Evolutionary conservation across 2,888 invertebrate species (phyloP).

Genomic region (Podotricha telesiphe): DNA sequence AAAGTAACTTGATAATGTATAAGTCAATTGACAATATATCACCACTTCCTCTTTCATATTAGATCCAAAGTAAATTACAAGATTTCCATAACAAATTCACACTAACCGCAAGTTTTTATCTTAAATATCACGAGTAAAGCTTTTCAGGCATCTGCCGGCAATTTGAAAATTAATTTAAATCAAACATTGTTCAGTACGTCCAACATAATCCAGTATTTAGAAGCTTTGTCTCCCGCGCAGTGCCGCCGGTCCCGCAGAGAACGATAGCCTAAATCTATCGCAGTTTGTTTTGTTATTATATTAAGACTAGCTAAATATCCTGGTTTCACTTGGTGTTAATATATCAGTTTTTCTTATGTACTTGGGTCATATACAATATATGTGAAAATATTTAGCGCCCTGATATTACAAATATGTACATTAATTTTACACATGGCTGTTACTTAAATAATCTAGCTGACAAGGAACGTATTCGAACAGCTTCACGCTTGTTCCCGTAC

Average conservation of each 20-base stretch:
- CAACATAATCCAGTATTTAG: slow-evolving; percentile 4
- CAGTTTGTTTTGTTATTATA: slow-evolving; percentile 14
- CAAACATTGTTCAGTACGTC: slow-evolving; percentile 19
- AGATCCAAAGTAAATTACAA: background rate
- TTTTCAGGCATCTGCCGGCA: slow-evolving; percentile 3
- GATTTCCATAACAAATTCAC: background rate
- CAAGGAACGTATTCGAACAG: too few species aligned
- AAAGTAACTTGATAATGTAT: too few species aligned
- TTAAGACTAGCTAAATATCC: background rate
- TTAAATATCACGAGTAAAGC: background rate
- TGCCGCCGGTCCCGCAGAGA: slow-evolving; percentile 1
- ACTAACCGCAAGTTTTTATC: background rate
- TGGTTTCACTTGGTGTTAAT: background rate
- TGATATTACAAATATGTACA: too few species aligned
- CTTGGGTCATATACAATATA: too few species aligned
- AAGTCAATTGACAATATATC: too few species aligned
- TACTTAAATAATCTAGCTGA: too few species aligned
- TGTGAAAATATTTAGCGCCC: too few species aligned
- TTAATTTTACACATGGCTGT: too few species aligned
- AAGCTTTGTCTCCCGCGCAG: background rate
- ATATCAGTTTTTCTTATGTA: background rate
- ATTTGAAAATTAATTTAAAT: slow-evolving; percentile 16
- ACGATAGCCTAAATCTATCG: slow-evolving; percentile 9
- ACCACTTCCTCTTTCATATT: background rate
- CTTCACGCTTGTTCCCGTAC: too few species aligned